Evolutionary conservation across 2,888 invertebrate species (phyloP).

Genomic region (Atherix ibis): DNA sequence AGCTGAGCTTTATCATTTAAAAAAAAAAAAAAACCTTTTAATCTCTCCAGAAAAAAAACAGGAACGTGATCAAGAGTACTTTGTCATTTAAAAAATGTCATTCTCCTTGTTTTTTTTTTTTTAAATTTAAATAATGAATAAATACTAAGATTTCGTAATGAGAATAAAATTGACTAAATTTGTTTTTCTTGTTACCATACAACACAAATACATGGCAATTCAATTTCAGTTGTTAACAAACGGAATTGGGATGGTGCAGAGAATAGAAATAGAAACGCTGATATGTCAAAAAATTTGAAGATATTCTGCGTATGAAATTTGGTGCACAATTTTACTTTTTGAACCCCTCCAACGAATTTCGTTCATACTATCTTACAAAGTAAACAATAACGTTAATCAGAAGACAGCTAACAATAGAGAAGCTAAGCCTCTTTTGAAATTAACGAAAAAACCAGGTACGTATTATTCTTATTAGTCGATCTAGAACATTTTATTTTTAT

Average conservation of each 20-base stretch:
- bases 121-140: too few relatives aligned
- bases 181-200: too few relatives aligned
- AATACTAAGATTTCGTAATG: too few relatives aligned
- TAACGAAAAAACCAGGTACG: too few relatives aligned
- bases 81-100: too few relatives aligned
- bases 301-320: conserved; percentile 64
- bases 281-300: conserved; percentile 88
- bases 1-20: too few relatives aligned
- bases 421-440: not conserved
- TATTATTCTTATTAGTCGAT: not conserved
- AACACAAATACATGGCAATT: not conserved
- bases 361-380: conserved; percentile 66
- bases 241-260: conserved; percentile 15
- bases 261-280: conserved; percentile 25
- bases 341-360: conserved; percentile 55
- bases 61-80: too few relatives aligned
- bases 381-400: conserved; percentile 19
- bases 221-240: not conserved
- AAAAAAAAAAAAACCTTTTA: too few relatives aligned
- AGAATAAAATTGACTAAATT: too few relatives aligned
- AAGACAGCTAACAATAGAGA: not conserved
- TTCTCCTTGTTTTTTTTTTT: too few relatives aligned
- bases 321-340: conserved; percentile 82
- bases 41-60: too few relatives aligned
- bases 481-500: too few relatives aligned